Base-by-base conservation (phyloP, 2,888 invertebrate species). In the Cataglyphis altisquamis region DNA sequence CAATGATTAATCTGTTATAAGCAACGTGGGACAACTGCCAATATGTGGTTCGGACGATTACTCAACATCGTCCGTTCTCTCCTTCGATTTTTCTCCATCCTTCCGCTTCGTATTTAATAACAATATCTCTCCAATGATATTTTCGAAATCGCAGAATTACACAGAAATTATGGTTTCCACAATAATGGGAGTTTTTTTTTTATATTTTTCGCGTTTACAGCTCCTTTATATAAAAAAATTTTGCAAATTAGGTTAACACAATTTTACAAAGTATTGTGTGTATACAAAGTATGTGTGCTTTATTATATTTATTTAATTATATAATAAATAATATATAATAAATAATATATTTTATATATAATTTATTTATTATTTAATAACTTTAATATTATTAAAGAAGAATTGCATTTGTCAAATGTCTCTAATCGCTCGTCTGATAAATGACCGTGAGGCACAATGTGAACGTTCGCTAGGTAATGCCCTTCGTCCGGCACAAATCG, bases 1-100 rank as follows among this genome's bases (percentile, higher is more conserved):
- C 90, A 92, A 90, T 90, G 93, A 93, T 92, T 92, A 92, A 90
- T 90, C 89, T 87, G 87, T 88, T 89, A 89, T 87, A 91, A 89
- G 87, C 87, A 86, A 88, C 80, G 86, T 84, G 85, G 87, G 89
- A 89, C 85, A 88, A 83, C 84, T 86, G 70, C 84, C 78, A 60
- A 80, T 80, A 80, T 60, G 60, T 45, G 32, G 9, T 21, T 45
- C 72, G 32, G 25, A 70, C 57, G 32, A 78, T 78, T 78, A 78
- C 72, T 78, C 57, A 78, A 70, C 32, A 32, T 21, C 18, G 45
- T 29, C 60, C 25, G 18, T 18, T 32, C 18, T 21, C 21, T 57
- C 9, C 32, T 36, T 57, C 72, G 63, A 10, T 32, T 48, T 52
- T 52, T 74, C 57, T 62, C n/a, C 25, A 52, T 52, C 78, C 70